Base-by-base conservation (phyloP, 2,113 vertebrate species). In the Halcyon senegalensis region DNA sequence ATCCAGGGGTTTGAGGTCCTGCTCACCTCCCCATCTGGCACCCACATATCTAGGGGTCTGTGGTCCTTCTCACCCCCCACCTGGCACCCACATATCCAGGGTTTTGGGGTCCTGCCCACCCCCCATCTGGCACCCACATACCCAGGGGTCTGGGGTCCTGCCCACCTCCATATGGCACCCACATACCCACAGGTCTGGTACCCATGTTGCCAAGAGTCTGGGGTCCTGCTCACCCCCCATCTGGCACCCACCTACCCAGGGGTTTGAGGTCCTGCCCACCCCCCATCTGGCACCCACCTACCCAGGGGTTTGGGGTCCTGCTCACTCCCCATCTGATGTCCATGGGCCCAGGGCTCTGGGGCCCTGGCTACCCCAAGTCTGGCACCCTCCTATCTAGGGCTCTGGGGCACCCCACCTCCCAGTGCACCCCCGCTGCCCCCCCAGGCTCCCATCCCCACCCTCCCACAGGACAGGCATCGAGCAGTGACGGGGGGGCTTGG, bases 391-490 rank as follows among this genome's bases (percentile, higher is more conserved):
- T 41, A 66, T 18, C 37, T 16, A 44, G 64, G 64, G 30, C 27
- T 66, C 28, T 21, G 41, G 8, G 41, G 21, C 41, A 44, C 41
- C 41, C 30, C 30, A 20, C 17, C 58, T 20, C 72, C n/a, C 77
- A 2, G n/a, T 7, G 0, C 55, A 23, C 25, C 46, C 69, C 18
- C 3, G 2, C 7, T 19, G 31, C 35, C 35, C 20, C 41, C 59
- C 33, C 33, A 31, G 14, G 17, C 66, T 8, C 76, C 33, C 33
- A 31, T 11, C 23, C 75, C 10, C 76, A 12, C 56, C 23, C 21
- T 27, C 31, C 67, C 2, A 10, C 50, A 48, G 48, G 16, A 31
- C 2, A 2, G 14, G n/a, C 4, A 7, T 6, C 0, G 15, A 24
- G 5, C 5, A 56, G 24, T 4, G 16, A 14, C 9, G 6, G 25